These are phyloP conservation scores for Watsonalla binaria DNA, from an alignment of 2,888 invertebrate species.

Conservation along the genomic window DNA sequence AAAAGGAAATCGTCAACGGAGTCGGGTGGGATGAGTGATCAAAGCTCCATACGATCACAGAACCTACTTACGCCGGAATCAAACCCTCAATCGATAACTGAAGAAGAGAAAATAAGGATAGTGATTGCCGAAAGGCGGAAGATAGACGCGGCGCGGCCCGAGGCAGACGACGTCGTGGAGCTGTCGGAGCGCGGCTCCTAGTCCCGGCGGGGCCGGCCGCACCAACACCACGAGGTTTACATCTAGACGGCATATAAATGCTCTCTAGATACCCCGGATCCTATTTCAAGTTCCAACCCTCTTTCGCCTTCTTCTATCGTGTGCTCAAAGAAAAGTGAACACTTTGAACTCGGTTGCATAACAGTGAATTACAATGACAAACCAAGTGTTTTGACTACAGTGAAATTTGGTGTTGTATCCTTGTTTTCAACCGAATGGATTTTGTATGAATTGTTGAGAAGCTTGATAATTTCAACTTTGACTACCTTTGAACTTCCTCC, in stretches of 20 bases:
- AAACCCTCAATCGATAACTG: slow-evolving; percentile 48
- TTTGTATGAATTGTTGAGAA: slow-evolving; percentile 36
- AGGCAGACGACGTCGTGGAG: slow-evolving; percentile 59
- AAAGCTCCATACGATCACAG: slow-evolving; percentile 35
- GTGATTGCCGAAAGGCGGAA: slow-evolving; percentile 81
- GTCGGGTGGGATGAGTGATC: slow-evolving; percentile 46
- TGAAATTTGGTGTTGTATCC: slow-evolving; percentile 37
- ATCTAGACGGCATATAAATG: slow-evolving; percentile 49
- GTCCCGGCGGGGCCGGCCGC: slow-evolving; percentile 77
- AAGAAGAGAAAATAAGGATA: slow-evolving; percentile 78
- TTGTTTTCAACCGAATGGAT: slow-evolving; percentile 40
- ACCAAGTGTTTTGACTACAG: slow-evolving; percentile 21
- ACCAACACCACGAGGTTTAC: slow-evolving; percentile 72
- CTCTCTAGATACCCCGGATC: slow-evolving; percentile 23
- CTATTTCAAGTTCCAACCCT: slow-evolving; percentile 26
- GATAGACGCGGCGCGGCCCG: slow-evolving; percentile 67
- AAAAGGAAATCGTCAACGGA: slow-evolving; percentile 56
- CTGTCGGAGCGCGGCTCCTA: slow-evolving; percentile 69
- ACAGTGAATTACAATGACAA: slow-evolving; percentile 41
- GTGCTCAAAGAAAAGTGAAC: slow-evolving; percentile 52
- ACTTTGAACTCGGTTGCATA: slow-evolving; percentile 65
- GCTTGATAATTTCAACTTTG: slow-evolving; percentile 38
- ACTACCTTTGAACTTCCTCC: slow-evolving; percentile 31
- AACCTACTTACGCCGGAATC: slow-evolving; percentile 36
- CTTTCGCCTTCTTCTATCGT: slow-evolving; percentile 32